phyloP scores from a whole-genome alignment of 2,797 vertebrate genomes.

The Rallus crepitans region DNA sequence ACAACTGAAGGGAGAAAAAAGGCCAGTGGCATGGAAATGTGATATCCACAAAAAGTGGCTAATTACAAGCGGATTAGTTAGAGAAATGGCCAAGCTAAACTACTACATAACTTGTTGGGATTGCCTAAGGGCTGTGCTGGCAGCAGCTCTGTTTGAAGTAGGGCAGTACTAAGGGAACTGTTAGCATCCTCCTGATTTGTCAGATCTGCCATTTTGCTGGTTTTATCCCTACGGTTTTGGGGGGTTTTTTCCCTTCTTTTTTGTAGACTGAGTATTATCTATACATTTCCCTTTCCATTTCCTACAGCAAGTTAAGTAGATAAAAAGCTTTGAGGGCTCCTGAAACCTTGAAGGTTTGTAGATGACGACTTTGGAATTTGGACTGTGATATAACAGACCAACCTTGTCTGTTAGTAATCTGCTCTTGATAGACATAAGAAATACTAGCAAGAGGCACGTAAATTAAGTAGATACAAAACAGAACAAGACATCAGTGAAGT shows the following conservation, averaged over 20 bases:
- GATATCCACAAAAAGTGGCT: not conserved
- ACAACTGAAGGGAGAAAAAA: not conserved
- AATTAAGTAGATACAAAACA: not conserved
- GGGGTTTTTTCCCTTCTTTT: not conserved
- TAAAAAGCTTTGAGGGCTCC: not conserved
- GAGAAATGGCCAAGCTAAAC: not conserved
- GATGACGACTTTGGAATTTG: conserved; percentile 26
- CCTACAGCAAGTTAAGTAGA: not conserved
- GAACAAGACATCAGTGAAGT: not conserved
- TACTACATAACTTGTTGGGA: not conserved
- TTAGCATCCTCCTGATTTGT: not conserved
- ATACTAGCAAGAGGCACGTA: not conserved
- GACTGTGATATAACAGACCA: not conserved
- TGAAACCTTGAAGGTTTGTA: not conserved
- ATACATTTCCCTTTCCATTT: not conserved
- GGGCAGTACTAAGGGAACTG: not conserved
- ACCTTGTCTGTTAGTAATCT: not conserved
- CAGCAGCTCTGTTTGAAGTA: not conserved
- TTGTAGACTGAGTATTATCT: not conserved
- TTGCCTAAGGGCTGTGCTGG: not conserved
- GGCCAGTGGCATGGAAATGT: not conserved
- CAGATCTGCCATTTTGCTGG: not conserved
- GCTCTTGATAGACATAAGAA: not conserved
- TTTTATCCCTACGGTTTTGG: not conserved
- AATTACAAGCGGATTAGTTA: not conserved